Percentiles rank a stretch among this genome's conserved stretches.
Conservation (phyloP, 2,797 vertebrate species). For the Oreochromis mossambicus region DNA sequence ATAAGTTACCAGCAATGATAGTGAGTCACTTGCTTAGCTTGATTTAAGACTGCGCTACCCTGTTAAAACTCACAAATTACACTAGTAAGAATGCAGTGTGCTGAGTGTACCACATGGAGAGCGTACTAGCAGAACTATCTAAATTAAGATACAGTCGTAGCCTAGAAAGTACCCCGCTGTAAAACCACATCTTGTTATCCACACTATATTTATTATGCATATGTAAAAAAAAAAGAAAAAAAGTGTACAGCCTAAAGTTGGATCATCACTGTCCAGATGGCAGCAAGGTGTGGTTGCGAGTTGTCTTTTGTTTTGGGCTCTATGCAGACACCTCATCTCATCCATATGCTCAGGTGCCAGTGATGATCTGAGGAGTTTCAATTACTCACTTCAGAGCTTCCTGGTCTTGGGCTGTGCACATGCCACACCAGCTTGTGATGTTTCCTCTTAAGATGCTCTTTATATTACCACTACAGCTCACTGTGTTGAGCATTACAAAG, state of each 20-base stretch:
- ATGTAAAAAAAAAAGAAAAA: neutral
- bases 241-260: neutral
- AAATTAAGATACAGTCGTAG: neutral
- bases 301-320: neutral
- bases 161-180: neutral
- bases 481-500: neutral
- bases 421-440: neutral
- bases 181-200: neutral
- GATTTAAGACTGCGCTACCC: neutral
- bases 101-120: neutral
- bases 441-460: neutral
- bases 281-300: neutral
- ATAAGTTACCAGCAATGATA: neutral
- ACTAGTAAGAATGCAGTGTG: neutral
- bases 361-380: neutral
- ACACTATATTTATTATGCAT: neutral
- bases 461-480: accelerated
- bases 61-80: neutral
- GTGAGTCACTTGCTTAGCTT: neutral
- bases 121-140: accelerated
- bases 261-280: neutral
- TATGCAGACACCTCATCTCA: neutral
- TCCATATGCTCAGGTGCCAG: neutral
- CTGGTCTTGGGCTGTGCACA: neutral
- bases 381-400: neutral